Base-by-base conservation (phyloP, 92 coral and sea anemone species). In the Palythoa heliodiscus region DNA sequence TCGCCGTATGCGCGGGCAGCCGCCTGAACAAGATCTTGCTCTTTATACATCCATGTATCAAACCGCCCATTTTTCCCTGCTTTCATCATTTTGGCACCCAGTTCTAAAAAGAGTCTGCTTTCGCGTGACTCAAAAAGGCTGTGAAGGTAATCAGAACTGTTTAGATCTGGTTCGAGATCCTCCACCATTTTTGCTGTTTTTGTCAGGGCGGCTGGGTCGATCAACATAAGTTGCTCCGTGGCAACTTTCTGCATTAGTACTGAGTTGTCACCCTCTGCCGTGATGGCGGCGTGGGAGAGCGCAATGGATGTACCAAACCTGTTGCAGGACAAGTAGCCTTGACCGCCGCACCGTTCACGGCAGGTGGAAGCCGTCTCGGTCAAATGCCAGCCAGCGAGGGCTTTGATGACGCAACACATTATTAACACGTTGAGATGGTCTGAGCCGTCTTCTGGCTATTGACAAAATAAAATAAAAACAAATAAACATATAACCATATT, bases 321-420 rank as follows among this genome's bases (percentile, higher is more conserved):
- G 90, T 95, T 95, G 38, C 98, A 95, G 48, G 98, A 95, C 50
- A 95, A 91, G 87, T 91, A 95, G 10, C 98, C 98, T 70, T 95
- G 98, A 38, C 98, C 98, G 0, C 98, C 98, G 60, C 98, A 95
- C 76, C 98, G 90, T 87, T 95, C 98, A 15, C 98, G 98, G 78
- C 94, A 88, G 22, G 84, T 82, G 2, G 96, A 55, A 25, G 91
- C 96, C n/a, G 95, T 87, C 85, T 95, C 94, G 0, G 83, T 89
- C 66, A 95, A 88, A 74, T 95, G 93, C 98, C 98, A 95, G 37
- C 96, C 91, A 73, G 96, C 88, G 60, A 95, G 77, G 67, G 98
- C 96, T 71, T 95, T 95, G 91, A 95, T 95, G 48, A 93, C 98
- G 84, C 98, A 95, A 73, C 98, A 95, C 98, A 89, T 95, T 52